phyloP scores from a whole-genome alignment of 2,797 vertebrate genomes.

The Melanogrammus aeglefinus region DNA sequence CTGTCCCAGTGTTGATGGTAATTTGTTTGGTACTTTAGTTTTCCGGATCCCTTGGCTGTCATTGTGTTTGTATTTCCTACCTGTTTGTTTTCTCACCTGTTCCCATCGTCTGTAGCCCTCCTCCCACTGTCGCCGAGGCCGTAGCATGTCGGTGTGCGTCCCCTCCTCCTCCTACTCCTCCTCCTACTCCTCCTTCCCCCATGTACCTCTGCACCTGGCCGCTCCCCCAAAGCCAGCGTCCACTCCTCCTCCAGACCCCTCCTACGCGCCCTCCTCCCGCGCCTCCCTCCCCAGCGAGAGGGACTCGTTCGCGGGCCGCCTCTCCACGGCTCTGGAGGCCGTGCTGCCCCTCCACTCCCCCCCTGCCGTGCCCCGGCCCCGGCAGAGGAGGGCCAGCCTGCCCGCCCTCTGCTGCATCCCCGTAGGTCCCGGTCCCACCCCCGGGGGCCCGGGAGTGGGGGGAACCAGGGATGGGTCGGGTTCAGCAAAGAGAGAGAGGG shows the following conservation, averaged over 20 bases:
- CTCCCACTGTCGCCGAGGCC: neutral
- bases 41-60: neutral
- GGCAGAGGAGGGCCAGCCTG: slow-evolving; percentile 91
- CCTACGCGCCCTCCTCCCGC: slow-evolving; percentile 72
- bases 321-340: slow-evolving; percentile 95
- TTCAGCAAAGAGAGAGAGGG: slow-evolving; percentile 9
- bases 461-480: slow-evolving; percentile 40
- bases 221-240: slow-evolving; percentile 68
- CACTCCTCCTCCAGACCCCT: slow-evolving; percentile 84
- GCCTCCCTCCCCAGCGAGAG: slow-evolving; percentile 75
- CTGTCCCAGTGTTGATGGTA: neutral
- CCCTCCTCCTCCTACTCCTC: neutral
- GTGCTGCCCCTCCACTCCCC: slow-evolving; percentile 91
- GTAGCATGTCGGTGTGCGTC: slow-evolving; percentile 2
- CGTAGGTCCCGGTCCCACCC: slow-evolving; percentile 82
- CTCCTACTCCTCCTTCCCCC: neutral
- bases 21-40: neutral
- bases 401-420: slow-evolving; percentile 93
- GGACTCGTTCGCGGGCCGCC: slow-evolving; percentile 92
- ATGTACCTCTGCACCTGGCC: neutral
- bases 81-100: neutral
- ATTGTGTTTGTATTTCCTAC: neutral
- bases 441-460: slow-evolving; percentile 32
- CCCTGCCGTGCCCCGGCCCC: slow-evolving; percentile 82
- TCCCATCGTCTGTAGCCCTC: neutral